Evolutionary conservation across 2,797 vertebrate species (phyloP).

Genomic region (Picus viridis): DNA sequence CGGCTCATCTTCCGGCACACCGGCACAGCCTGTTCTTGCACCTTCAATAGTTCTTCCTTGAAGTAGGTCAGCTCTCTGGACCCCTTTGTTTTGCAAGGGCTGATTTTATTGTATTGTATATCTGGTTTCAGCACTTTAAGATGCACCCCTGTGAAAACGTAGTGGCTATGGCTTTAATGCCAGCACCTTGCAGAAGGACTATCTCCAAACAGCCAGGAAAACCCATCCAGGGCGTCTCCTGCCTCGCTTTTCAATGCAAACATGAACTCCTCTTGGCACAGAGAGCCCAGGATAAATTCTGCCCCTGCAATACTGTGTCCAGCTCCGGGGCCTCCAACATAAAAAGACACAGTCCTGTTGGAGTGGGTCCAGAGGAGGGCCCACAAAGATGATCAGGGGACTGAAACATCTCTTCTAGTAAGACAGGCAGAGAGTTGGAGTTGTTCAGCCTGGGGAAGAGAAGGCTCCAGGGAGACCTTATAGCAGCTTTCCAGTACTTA

Average conservation of each 20-base stretch:
- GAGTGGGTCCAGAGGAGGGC: neutral
- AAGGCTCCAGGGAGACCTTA: neutral
- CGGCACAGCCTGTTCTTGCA: too few relatives aligned
- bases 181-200: rapidly evolving
- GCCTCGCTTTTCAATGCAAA: neutral
- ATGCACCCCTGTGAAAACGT: too few relatives aligned
- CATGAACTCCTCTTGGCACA: neutral
- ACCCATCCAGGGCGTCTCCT: neutral
- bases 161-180: rapidly evolving
- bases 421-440: neutral
- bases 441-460: neutral
- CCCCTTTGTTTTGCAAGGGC: too few relatives aligned
- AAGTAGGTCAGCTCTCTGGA: too few relatives aligned
- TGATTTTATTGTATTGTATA: too few relatives aligned
- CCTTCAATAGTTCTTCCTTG: too few relatives aligned
- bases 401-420: neutral
- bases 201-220: neutral
- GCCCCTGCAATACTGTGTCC: neutral
- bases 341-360: neutral
- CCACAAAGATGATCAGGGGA: neutral
- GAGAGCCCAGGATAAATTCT: neutral
- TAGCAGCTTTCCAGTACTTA: neutral
- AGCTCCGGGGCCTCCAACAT: neutral
- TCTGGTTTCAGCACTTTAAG: too few relatives aligned
- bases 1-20: too few relatives aligned